A percentile compares a stretch with the other conserved stretches of the same genome.
These are phyloP conservation scores for Eupithecia subumbrata DNA, from an alignment of 2,888 invertebrate species.

Conservation along the genomic window DNA sequence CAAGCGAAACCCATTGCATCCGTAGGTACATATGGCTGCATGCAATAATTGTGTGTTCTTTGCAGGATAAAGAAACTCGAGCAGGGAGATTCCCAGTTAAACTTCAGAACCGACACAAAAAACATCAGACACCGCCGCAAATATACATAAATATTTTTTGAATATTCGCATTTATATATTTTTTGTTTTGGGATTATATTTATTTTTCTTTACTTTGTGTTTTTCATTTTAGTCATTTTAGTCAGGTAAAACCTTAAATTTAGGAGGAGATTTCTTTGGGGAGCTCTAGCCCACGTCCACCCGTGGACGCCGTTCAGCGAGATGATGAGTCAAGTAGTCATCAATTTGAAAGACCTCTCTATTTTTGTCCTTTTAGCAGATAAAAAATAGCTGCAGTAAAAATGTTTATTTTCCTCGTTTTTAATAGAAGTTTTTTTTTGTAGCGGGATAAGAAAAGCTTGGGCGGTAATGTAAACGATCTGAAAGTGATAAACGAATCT, in stretches of 20 bases:
- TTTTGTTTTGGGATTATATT: constrained; percentile 21
- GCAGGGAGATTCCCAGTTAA: constrained; percentile 56
- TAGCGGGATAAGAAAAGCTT: constrained; percentile 51
- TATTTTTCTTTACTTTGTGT: neutral
- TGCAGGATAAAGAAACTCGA: constrained; percentile 53
- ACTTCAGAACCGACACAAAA: constrained; percentile 44
- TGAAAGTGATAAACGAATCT: constrained; percentile 62
- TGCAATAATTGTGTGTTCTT: constrained; percentile 11
- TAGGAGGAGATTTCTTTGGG: neutral
- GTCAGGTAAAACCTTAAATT: neutral
- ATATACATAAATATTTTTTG: constrained; percentile 38
- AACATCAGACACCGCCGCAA: constrained; percentile 47
- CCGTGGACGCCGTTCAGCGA: neutral
- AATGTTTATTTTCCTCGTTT: neutral
- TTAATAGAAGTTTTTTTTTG: constrained; percentile 23
- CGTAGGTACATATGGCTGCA: neutral
- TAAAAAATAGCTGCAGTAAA: neutral
- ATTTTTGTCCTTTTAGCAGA: neutral
- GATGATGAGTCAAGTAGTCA: neutral
- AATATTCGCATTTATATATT: constrained; percentile 22
- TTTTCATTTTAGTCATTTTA: constrained; percentile 10
- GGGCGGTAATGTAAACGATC: constrained; percentile 51
- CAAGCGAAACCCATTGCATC: neutral
- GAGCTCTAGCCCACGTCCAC: neutral
- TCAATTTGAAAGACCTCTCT: neutral